Evolutionary conservation across 35 echinoderm and acorn worm species (phyloP).

Genomic region (Stichopus chloronotus): DNA sequence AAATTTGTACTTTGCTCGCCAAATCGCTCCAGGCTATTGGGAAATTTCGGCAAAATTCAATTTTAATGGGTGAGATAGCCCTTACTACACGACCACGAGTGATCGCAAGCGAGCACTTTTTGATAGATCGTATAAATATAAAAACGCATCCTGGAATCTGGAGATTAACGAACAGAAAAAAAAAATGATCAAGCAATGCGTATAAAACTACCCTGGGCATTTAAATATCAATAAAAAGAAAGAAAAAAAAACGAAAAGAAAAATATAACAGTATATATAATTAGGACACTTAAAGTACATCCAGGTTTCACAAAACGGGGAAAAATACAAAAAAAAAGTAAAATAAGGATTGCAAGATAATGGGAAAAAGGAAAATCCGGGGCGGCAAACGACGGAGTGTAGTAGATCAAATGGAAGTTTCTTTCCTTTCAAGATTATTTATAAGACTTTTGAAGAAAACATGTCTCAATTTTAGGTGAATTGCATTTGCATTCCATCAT

Average conservation of each 20-base stretch:
- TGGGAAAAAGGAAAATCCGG: no score
- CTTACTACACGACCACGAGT: neutral
- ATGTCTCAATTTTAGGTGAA: no score
- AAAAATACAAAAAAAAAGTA: no score
- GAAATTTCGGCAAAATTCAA: slow-evolving; percentile 19
- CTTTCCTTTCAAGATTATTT: no score
- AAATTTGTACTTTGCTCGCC: slow-evolving; percentile 21
- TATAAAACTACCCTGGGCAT: neutral
- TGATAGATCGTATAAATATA: neutral
- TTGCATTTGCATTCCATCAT: no score
- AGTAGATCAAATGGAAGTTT: no score
- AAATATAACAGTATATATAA: no score
- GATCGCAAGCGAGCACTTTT: slow-evolving; percentile 10
- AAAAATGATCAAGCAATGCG: neutral
- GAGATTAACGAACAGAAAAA: neutral
- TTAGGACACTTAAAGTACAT: no score
- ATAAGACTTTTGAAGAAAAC: no score
- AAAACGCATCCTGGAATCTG: neutral
- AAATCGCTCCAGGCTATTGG: neutral
- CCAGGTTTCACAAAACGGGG: no score
- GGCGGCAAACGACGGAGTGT: no score
- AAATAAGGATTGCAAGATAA: no score
- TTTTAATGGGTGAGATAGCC: neutral
- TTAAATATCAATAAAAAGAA: neutral
- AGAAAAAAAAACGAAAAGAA: neutral